A percentile compares a stretch with the other conserved stretches of the same genome.
phyloP scores from a whole-genome alignment of 1,140 invertebrate genomes.

The Dolichoris vasculosae region DNA sequence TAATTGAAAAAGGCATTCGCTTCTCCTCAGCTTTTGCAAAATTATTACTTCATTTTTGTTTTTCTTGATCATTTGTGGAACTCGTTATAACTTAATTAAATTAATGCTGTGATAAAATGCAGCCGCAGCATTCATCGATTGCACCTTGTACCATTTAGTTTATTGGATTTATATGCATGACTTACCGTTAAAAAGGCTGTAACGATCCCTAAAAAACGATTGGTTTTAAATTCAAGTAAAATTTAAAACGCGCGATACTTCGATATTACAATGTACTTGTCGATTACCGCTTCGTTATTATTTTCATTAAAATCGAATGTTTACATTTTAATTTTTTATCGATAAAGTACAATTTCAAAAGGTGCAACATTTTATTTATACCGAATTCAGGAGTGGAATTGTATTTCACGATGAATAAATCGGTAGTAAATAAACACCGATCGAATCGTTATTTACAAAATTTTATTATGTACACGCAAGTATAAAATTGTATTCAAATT shows the following conservation, averaged over 20 bases:
- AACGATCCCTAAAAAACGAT: not conserved
- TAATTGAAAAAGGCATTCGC: not conserved
- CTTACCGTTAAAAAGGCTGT: not conserved
- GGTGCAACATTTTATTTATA: no score
- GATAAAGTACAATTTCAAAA: not conserved
- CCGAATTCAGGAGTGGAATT: no score
- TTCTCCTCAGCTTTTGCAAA: not conserved
- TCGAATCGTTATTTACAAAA: no score
- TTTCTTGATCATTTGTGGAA: not conserved
- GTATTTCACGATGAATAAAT: no score
- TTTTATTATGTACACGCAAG: not conserved
- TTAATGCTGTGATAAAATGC: not conserved
- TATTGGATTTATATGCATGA: not conserved
- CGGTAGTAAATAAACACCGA: no score
- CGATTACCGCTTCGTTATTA: not conserved
- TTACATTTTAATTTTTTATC: not conserved
- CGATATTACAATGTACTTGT: not conserved
- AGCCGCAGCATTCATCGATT: not conserved
- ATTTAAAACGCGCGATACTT: not conserved
- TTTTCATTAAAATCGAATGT: not conserved
- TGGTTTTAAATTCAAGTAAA: not conserved
- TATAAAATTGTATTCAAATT: not conserved
- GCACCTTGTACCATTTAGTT: not conserved
- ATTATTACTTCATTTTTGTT: not conserved
- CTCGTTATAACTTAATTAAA: not conserved